Evolutionary conservation across 2,888 invertebrate species (phyloP), one percentile per base, ranked within the genome.

Genomic region (Oasisia sp.): DNA sequence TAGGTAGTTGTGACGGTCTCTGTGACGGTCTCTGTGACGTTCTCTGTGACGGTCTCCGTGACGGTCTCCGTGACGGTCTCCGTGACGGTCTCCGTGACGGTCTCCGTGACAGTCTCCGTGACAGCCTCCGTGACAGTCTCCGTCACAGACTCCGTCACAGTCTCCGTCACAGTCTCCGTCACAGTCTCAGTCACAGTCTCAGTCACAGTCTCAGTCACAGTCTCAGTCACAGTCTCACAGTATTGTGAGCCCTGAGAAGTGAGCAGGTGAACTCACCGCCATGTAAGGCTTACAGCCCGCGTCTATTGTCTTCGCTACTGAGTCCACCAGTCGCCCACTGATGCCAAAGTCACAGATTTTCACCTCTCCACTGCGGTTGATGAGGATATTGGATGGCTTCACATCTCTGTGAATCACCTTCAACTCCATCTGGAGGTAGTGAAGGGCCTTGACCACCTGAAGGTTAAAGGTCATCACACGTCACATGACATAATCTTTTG

Each of bases 341-440:
- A 99, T 99, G 93, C 99, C 99, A 97, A 99, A 99, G 97, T 99
- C 99, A 96, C 99, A 99, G 97, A 99, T 99, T 97, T 99, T 99
- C 1, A 99, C 98, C 96, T 99, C 98, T 32, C 99, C 99, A 95
- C 97, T 97, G 94, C 98, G 97, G 96, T 98, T 99, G 94, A 99
- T 98, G 94, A 99, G 97, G 95, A 99, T 99, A 97, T 99, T 99
- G 92, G 99, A 99, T 50, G 99, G 99, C 96, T 99, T 99, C 0
- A 99, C 99, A 97, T 99, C 99, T 94, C 98, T 97, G 96, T 99
- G 99, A 94, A 99, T 99, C 89, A 99, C 99, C 32, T 93, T 93
- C 91, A 94, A 92, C 95, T 98, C 97, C 91, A 98, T 98, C 96
- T 99, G 98, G 93, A 99, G 97, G 96, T 99, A 99, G 96, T 99